These are phyloP conservation scores for Gadus macrocephalus DNA, from an alignment of 2,113 vertebrate species.

Conservation along the genomic window DNA sequence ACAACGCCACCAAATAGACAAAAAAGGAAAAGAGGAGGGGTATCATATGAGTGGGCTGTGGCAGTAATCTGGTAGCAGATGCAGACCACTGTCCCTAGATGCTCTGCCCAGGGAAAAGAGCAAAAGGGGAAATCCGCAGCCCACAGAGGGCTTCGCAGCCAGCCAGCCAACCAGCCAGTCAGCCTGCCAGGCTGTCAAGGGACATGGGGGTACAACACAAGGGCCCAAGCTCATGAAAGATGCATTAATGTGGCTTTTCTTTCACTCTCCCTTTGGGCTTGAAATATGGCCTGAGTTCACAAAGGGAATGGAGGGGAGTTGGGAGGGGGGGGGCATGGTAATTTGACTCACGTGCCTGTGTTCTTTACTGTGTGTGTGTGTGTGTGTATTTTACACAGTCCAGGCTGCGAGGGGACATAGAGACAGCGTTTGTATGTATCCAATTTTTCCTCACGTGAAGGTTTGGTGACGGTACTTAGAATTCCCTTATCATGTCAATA, in stretches of 20 bases:
- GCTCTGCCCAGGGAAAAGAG: neutral
- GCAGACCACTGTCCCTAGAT: neutral
- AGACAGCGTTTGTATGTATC: too few species aligned
- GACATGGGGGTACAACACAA: constrained; percentile 4
- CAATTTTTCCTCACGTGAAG: too few species aligned
- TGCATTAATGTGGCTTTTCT: constrained; percentile 46
- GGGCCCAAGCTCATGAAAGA: constrained; percentile 57
- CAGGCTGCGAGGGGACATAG: too few species aligned
- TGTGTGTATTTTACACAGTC: constrained; percentile 5
- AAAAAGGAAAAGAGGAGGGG: too few species aligned
- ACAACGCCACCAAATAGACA: neutral
- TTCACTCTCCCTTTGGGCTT: constrained; percentile 31
- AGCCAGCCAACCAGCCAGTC: neutral
- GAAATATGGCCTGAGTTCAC: constrained; percentile 18
- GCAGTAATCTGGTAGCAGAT: neutral
- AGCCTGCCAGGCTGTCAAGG: constrained; percentile 11
- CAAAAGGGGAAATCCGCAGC: too few species aligned
- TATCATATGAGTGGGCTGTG: neutral
- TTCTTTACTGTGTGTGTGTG: constrained; percentile 10
- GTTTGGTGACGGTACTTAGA: too few species aligned
- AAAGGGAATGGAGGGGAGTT: constrained; percentile 8
- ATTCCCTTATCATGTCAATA: too few species aligned
- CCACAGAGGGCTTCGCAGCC: too few species aligned
- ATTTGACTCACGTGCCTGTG: constrained; percentile 26
- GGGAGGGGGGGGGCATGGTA: constrained; percentile 26